phyloP scores from a whole-genome alignment of 2,113 vertebrate genomes.

The Megaceryle maxima region DNA sequence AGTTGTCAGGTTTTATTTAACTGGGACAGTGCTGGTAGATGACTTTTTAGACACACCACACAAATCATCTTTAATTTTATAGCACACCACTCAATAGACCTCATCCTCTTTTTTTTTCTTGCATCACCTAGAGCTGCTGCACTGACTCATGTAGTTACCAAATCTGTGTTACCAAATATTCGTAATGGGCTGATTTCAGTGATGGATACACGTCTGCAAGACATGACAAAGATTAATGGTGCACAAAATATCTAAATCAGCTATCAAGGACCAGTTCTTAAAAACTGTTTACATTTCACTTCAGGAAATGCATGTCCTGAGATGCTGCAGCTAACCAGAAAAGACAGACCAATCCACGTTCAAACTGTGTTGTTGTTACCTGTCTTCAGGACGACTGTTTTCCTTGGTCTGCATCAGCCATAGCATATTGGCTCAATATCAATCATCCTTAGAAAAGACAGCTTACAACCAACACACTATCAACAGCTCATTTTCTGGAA shows the following conservation, averaged over 20 bases:
- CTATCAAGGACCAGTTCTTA: background rate
- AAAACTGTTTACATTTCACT: background rate
- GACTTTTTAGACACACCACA: background rate
- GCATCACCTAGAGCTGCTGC: background rate
- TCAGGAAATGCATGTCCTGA: background rate
- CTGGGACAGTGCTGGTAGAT: background rate
- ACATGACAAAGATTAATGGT: background rate
- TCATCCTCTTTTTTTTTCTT: background rate
- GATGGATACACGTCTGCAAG: background rate
- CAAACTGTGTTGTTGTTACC: background rate
- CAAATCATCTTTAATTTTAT: background rate
- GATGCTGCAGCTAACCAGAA: background rate
- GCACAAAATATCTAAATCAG: background rate
- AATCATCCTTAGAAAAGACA: background rate
- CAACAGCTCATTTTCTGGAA: background rate
- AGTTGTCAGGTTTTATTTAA: background rate
- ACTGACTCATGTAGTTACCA: rapidly evolving
- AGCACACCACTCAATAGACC: background rate
- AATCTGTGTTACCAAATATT: background rate
- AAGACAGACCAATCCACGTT: background rate
- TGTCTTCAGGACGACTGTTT: background rate
- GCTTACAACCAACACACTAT: background rate
- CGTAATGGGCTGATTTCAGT: background rate
- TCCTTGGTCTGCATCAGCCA: background rate
- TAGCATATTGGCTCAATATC: background rate